Evolutionary conservation across 2,888 invertebrate genomes (phyloP).

Genomic region (Metopia argyrocephala): DNA sequence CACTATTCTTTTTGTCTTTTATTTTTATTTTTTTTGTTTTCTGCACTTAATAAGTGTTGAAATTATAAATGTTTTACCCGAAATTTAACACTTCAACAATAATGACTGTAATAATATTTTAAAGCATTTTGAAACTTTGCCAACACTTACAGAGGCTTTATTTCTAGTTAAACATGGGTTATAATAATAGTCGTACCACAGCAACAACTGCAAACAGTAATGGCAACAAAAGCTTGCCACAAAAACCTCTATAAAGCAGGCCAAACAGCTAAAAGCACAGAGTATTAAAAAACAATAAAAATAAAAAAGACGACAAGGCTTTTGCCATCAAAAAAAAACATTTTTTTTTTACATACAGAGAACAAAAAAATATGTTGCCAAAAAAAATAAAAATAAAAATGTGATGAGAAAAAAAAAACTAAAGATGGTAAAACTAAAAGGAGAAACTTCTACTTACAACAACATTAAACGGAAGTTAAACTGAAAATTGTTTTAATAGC

Average conservation of each 20-base stretch:
- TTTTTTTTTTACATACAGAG: neutral
- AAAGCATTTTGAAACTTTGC: conserved; percentile 62
- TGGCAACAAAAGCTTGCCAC: conserved; percentile 58
- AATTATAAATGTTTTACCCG: conserved; percentile 62
- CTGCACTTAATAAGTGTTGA: conserved; percentile 54
- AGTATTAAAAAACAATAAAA: conserved; percentile 63
- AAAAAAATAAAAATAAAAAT: conserved; percentile 5
- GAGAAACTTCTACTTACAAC: conserved; percentile 49
- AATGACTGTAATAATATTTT: conserved; percentile 33
- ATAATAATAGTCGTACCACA: conserved; percentile 39
- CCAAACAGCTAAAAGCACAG: conserved; percentile 33
- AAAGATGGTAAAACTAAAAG: conserved; percentile 28
- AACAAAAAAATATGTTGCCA: conserved; percentile 43
- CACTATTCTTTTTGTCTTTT: neutral
- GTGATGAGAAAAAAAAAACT: neutral
- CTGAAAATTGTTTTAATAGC: conserved; percentile 72
- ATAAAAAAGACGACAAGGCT: conserved; percentile 55
- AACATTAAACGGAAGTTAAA: conserved; percentile 63
- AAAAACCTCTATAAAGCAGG: conserved; percentile 32
- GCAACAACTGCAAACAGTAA: conserved; percentile 45
- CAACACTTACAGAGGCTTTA: conserved; percentile 41
- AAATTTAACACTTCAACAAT: conserved; percentile 66
- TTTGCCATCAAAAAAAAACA: conserved; percentile 32
- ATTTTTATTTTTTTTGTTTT: conserved; percentile 9
- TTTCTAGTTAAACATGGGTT: conserved; percentile 28